Evolutionary conservation across 2,797 vertebrate species (phyloP), one percentile per base, ranked within the genome.

Genomic region (Rachycentron canadum): DNA sequence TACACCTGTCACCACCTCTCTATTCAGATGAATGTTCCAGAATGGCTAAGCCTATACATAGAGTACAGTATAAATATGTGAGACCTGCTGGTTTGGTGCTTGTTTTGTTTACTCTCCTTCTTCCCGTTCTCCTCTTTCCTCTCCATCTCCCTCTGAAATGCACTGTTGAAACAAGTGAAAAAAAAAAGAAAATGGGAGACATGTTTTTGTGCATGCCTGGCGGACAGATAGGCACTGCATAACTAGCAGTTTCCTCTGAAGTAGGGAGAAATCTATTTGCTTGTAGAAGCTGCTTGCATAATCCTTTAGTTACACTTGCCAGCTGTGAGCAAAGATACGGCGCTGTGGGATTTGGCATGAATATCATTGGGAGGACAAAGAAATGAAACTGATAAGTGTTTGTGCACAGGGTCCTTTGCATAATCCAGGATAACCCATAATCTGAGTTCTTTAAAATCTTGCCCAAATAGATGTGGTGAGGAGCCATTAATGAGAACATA

Each of bases 311-410:
- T 96, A 95, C 93, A 95, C 95, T 96, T 94, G 90, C 95, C 97
- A 96, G 96, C 98, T 99, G 97, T 94, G 95, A 94, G 94, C 93
- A 93, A 95, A 99, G 98, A 99, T 99, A 98, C 79, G 83, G 89
- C 82, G 86, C 91, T 91, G 89, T 93, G 92, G 95, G 94, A 95
- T 95, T 92, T 95, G 83, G 81, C 93, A 93, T 95, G 93, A 96
- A 95, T 95, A 95, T 95, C 94, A 94, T 91, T 89, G 93, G 88
- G 91, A 94, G 94, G 94, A 96, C 94, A 95, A 95, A 95, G 94
- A 95, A 95, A 95, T 94, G 88, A 94, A 95, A 94, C 88, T 88
- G 95, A 95, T 96, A 95, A 95, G 95, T 92, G 86, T 93, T 91
- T 93, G 83, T 92, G 91, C 87, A 86, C 83, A 66, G 89, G 88